Conservation (phyloP, 2,797 vertebrate genomes). For the Pseudopleuronectes americanus region DNA sequence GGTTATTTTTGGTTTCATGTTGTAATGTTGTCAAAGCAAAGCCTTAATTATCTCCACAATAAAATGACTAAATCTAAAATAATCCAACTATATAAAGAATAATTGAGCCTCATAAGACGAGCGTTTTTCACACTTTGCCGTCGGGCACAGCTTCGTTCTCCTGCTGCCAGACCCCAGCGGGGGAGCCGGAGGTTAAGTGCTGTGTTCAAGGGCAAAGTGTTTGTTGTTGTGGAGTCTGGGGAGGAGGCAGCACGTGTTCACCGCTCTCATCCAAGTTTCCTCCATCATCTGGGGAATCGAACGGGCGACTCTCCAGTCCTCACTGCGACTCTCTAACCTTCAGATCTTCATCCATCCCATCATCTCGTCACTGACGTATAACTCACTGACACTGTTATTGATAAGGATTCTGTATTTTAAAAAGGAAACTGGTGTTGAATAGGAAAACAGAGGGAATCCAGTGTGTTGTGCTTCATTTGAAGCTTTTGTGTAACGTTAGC, state of each 20-base stretch:
- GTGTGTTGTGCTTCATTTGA: neutral
- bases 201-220: slow-evolving; percentile 41
- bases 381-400: too few relatives aligned
- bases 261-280: slow-evolving; percentile 6
- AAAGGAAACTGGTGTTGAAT: too few relatives aligned
- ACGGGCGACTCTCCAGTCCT: slow-evolving; percentile 14
- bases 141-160: slow-evolving; percentile 6
- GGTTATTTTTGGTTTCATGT: too few relatives aligned
- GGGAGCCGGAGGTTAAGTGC: slow-evolving; percentile 43
- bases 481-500: slow-evolving; percentile 1
- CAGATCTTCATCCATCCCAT: neutral
- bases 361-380: neutral
- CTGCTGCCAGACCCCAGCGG: slow-evolving; percentile 4
- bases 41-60: neutral
- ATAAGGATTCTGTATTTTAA: neutral
- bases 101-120: neutral
- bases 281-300: slow-evolving; percentile 20
- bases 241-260: slow-evolving; percentile 26
- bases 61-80: neutral
- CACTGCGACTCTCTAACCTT: slow-evolving; percentile 22
- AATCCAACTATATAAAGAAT: neutral
- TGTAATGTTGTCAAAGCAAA: too few relatives aligned
- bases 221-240: slow-evolving; percentile 22
- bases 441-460: too few relatives aligned
- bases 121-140: slow-evolving; percentile 17